A percentile compares a stretch with the other conserved stretches of the same genome.
Conservation (phyloP, 2,797 vertebrate species). For the Yasuhikotakia modesta region DNA sequence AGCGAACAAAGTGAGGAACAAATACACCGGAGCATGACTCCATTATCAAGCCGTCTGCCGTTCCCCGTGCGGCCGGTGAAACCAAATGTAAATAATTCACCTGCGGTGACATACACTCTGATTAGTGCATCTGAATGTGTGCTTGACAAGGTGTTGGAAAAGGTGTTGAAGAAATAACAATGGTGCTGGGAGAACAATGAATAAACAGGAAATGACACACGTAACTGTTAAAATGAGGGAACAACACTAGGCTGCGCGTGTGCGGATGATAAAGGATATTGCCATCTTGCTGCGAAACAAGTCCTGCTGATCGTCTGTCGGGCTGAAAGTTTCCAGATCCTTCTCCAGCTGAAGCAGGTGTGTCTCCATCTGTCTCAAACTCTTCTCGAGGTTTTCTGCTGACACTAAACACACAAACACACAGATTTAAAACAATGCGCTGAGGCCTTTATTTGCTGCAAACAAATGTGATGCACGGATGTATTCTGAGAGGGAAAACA, state of each 20-base stretch:
- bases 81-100: conserved; percentile 50
- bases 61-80: conserved; percentile 45
- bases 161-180: background rate
- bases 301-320: conserved; percentile 87
- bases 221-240: background rate
- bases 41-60: conserved; percentile 53
- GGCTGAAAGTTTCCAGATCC: conserved; percentile 93
- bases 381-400: conserved; percentile 96
- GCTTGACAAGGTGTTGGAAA: conserved; percentile 17
- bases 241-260: background rate
- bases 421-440: conserved; percentile 19
- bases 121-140: conserved; percentile 27
- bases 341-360: conserved; percentile 96
- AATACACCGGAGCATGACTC: conserved; percentile 38
- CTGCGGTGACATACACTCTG: conserved; percentile 35
- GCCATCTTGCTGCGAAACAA: conserved; percentile 95
- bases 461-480: background rate
- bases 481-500: background rate
- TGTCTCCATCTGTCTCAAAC: conserved; percentile 93
- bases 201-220: background rate
- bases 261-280: conserved; percentile 92
- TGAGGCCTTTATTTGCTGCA: conserved; percentile 13
- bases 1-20: conserved; percentile 14
- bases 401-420: conserved; percentile 79
- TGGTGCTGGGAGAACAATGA: conserved; percentile 2